Percentiles rank a stretch among this genome's conserved stretches.
Conservation (phyloP, 2,113 vertebrate species). For the Struthidea cinerea region DNA sequence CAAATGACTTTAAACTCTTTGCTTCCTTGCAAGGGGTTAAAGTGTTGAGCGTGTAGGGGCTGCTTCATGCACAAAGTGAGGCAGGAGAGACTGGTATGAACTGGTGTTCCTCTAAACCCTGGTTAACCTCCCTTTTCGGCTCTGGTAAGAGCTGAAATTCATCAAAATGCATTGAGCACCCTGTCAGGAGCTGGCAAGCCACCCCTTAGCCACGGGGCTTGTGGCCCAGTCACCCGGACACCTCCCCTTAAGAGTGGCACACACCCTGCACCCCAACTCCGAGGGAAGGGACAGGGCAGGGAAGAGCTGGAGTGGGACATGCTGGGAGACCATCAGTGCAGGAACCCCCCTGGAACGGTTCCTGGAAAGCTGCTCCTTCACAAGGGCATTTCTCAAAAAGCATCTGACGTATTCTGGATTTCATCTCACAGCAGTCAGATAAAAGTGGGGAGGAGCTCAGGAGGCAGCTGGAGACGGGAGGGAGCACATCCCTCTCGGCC, state of each 20-base stretch:
- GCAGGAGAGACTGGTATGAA: background rate
- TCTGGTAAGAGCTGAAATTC: background rate
- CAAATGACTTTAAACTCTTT: background rate
- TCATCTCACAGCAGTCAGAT: background rate
- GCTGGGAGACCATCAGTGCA: background rate
- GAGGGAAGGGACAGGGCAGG: background rate
- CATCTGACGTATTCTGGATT: background rate
- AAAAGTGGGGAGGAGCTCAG: background rate
- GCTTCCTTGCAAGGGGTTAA: background rate
- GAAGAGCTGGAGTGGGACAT: background rate
- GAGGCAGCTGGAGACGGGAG: background rate
- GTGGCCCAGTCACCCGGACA: background rate
- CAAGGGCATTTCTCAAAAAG: background rate
- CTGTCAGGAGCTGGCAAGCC: background rate
- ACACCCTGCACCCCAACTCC: background rate
- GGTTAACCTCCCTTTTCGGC: background rate
- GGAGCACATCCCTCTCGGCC: background rate
- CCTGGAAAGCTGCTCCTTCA: background rate
- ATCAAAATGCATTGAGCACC: background rate
- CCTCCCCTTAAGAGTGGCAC: background rate
- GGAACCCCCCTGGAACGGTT: background rate
- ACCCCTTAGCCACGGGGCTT: background rate
- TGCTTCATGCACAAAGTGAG: background rate
- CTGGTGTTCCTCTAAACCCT: background rate
- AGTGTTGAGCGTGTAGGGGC: fast-evolving